phyloP scores from a whole-genome alignment of 2,888 invertebrate species.

The Anthrax anthrax region DNA sequence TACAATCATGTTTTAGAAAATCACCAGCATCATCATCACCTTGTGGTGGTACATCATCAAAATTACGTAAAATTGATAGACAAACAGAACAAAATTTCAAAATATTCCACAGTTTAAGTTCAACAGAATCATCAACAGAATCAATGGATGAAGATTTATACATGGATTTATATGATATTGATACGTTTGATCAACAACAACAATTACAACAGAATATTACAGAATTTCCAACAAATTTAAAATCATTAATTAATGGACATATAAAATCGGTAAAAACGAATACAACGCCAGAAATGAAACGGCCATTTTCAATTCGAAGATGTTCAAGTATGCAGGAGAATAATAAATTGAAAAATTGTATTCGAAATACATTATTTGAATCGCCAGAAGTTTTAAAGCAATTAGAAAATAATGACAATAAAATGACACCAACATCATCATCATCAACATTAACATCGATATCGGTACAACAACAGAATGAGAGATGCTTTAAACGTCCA shows the following conservation, averaged over 20 bases:
- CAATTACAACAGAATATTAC: too few relatives aligned
- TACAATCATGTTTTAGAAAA: background rate
- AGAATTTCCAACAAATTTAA: slow-evolving; percentile 42
- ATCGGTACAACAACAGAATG: slow-evolving; percentile 15
- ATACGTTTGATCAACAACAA: slow-evolving; percentile 36
- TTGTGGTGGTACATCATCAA: slow-evolving; percentile 35
- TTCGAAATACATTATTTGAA: slow-evolving; percentile 37
- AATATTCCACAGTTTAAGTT: slow-evolving; percentile 38
- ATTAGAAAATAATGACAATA: slow-evolving; percentile 19
- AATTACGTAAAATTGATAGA: slow-evolving; percentile 22
- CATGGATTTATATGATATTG: slow-evolving; percentile 46
- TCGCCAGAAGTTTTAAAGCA: slow-evolving; percentile 25
- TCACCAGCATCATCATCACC: too few relatives aligned
- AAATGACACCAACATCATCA: slow-evolving; percentile 16
- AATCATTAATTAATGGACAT: slow-evolving; percentile 42
- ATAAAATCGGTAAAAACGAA: slow-evolving; percentile 31
- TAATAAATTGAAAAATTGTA: slow-evolving; percentile 23
- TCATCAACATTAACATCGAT: slow-evolving; percentile 15
- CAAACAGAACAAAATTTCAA: slow-evolving; percentile 21
- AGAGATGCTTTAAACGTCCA: slow-evolving; percentile 45
- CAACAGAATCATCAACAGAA: slow-evolving; percentile 40
- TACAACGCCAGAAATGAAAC: slow-evolving; percentile 34
- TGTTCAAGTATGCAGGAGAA: slow-evolving; percentile 38
- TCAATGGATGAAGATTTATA: slow-evolving; percentile 53
- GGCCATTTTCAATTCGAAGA: slow-evolving; percentile 35